Conservation (phyloP, 2,888 invertebrate species). For the Asteroscopus sphinx region DNA sequence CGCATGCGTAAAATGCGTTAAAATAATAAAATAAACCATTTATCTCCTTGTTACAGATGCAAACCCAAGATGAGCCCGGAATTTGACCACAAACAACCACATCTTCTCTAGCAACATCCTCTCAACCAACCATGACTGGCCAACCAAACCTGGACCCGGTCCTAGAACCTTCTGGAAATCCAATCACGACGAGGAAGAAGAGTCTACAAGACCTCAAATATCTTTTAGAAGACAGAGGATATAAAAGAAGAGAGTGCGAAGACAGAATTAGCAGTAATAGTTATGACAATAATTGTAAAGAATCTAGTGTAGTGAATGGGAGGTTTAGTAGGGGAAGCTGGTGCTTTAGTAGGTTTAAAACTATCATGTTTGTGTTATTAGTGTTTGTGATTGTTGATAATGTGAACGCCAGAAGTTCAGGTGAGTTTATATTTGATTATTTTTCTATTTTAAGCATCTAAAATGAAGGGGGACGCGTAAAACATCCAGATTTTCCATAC, state of each 20-base stretch:
- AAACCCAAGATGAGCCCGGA: slow-evolving; percentile 75
- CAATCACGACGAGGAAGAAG: slow-evolving; percentile 74
- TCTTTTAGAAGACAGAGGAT: slow-evolving; percentile 85
- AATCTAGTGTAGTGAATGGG: slow-evolving; percentile 66
- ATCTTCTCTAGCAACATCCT: slow-evolving; percentile 44
- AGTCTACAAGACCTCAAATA: slow-evolving; percentile 83
- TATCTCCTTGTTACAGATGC: slow-evolving; percentile 81
- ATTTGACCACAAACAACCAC: slow-evolving; percentile 75
- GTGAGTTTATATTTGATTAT: slow-evolving; percentile 66
- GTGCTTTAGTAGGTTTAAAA: slow-evolving; percentile 83
- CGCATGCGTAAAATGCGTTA: too few relatives aligned
- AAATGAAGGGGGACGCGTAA: too few relatives aligned
- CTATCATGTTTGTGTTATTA: slow-evolving; percentile 80
- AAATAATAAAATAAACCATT: too few relatives aligned
- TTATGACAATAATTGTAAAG: slow-evolving; percentile 73
- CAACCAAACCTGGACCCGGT: slow-evolving; percentile 55
- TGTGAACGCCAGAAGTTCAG: slow-evolving; percentile 84
- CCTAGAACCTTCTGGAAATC: slow-evolving; percentile 76
- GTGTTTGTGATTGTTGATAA: slow-evolving; percentile 76
- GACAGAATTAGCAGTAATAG: slow-evolving; percentile 76
- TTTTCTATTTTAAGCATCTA: neutral
- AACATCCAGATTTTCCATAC: too few relatives aligned
- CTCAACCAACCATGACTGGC: slow-evolving; percentile 70
- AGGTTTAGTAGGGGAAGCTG: slow-evolving; percentile 73
- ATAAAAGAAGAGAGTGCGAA: slow-evolving; percentile 64